These are phyloP conservation scores for Lissonota sp. DNA, from an alignment of 2,888 invertebrate genomes.

Conservation along the genomic window DNA sequence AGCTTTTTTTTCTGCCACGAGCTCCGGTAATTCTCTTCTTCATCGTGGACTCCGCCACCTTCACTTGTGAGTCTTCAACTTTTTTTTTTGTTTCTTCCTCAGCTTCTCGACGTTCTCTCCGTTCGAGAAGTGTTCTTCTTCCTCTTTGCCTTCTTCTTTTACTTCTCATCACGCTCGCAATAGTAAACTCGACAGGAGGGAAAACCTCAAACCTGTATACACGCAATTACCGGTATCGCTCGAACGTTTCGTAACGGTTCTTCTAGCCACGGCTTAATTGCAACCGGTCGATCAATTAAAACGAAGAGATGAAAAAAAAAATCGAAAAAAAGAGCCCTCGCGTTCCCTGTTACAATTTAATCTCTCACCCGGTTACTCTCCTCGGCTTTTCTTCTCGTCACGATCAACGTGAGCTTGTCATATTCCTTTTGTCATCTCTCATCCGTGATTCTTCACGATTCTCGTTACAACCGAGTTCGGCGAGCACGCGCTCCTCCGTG, in stretches of 20 bases:
- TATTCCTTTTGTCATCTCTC: conserved; percentile 20
- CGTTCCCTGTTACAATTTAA: conserved; percentile 4
- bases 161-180: conserved; percentile 12
- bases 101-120: conserved; percentile 13
- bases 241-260: conserved; percentile 44
- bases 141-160: background rate
- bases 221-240: conserved; percentile 48
- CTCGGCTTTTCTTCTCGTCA: conserved; percentile 1
- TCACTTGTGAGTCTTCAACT: conserved; percentile 18
- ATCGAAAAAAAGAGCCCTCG: too few relatives aligned
- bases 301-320: too few relatives aligned
- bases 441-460: conserved; percentile 13
- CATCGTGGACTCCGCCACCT: conserved; percentile 55
- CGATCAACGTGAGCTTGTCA: conserved; percentile 6
- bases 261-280: conserved; percentile 61
- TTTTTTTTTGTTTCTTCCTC: background rate
- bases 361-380: conserved; percentile 61
- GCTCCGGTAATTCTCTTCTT: conserved; percentile 61
- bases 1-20: conserved; percentile 64
- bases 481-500: conserved; percentile 50
- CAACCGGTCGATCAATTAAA: conserved; percentile 70
- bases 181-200: conserved; percentile 41
- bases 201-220: conserved; percentile 26
- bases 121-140: background rate
- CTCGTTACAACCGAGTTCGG: conserved; percentile 30